These are phyloP conservation scores for Centruroides vittatus DNA, from an alignment of 1,140 invertebrate genomes.

Conservation along the genomic window DNA sequence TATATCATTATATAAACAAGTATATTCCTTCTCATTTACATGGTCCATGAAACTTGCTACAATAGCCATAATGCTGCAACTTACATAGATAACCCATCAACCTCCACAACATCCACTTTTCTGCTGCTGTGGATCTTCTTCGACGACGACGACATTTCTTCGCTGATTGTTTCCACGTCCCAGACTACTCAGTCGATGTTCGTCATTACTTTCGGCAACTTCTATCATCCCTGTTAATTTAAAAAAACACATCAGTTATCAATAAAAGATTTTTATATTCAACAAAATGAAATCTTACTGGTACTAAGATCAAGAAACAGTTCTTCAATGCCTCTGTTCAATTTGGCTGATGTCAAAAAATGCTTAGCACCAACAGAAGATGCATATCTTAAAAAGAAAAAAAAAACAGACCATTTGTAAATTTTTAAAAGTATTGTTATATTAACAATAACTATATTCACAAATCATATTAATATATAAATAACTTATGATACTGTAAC, in stretches of 20 bases:
- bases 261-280: not conserved
- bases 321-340: constrained; percentile 83
- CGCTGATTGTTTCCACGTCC: constrained; percentile 19
- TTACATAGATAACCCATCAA: too few relatives aligned
- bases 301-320: constrained; percentile 75
- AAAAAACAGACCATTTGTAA: not conserved
- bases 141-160: constrained; percentile 29
- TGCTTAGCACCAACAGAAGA: constrained; percentile 84
- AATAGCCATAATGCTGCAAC: too few relatives aligned
- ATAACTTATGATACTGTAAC: too few relatives aligned
- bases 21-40: too few relatives aligned
- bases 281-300: constrained; percentile 24
- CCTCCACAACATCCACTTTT: constrained; percentile 25
- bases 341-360: constrained; percentile 88
- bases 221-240: constrained; percentile 29
- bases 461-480: too few relatives aligned
- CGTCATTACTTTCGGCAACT: constrained; percentile 21
- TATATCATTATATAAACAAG: too few relatives aligned
- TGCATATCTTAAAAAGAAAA: constrained; percentile 52
- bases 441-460: too few relatives aligned
- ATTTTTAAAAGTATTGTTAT: too few relatives aligned
- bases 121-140: constrained; percentile 23
- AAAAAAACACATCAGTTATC: not conserved
- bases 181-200: constrained; percentile 15
- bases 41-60: too few relatives aligned